These are phyloP conservation scores for Apamea crenata DNA, from an alignment of 2,888 invertebrate species.

Conservation along the genomic window DNA sequence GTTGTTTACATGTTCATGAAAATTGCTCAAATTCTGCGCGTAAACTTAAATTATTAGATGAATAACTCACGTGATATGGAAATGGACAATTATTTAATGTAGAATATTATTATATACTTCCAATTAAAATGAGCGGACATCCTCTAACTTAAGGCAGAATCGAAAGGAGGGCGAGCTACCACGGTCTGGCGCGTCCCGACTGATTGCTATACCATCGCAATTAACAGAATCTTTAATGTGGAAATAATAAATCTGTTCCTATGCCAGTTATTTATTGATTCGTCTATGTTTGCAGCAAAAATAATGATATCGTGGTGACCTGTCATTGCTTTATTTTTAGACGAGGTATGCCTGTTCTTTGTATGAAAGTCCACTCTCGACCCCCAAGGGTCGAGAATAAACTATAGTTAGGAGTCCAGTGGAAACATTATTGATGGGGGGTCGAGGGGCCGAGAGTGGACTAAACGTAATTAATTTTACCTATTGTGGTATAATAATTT, in stretches of 20 bases:
- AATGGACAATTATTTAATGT: conserved; percentile 51
- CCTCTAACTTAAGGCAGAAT: conserved; percentile 52
- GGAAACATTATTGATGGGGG: no score
- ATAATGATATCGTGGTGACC: neutral
- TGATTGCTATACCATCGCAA: conserved; percentile 49
- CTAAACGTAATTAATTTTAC: no score
- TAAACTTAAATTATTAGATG: conserved; percentile 17
- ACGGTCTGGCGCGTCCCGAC: conserved; percentile 58
- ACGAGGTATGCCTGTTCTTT: no score
- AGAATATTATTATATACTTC: conserved; percentile 45
- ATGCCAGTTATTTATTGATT: neutral
- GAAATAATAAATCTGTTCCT: conserved; percentile 21
- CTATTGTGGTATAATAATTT: no score
- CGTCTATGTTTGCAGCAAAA: neutral
- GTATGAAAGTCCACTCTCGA: no score
- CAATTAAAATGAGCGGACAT: conserved; percentile 66
- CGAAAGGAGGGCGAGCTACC: conserved; percentile 57
- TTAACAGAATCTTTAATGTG: conserved; percentile 32
- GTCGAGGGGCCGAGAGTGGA: no score
- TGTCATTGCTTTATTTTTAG: neutral
- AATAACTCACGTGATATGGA: conserved; percentile 41
- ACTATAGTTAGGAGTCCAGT: no score
- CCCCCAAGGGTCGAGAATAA: no score
- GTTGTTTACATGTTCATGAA: neutral
- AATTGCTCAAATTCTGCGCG: conserved; percentile 25